Percentiles rank a stretch among this genome's conserved stretches.
phyloP scores from a whole-genome alignment of 2,113 vertebrate genomes.

The Colistium nudipinnis region DNA sequence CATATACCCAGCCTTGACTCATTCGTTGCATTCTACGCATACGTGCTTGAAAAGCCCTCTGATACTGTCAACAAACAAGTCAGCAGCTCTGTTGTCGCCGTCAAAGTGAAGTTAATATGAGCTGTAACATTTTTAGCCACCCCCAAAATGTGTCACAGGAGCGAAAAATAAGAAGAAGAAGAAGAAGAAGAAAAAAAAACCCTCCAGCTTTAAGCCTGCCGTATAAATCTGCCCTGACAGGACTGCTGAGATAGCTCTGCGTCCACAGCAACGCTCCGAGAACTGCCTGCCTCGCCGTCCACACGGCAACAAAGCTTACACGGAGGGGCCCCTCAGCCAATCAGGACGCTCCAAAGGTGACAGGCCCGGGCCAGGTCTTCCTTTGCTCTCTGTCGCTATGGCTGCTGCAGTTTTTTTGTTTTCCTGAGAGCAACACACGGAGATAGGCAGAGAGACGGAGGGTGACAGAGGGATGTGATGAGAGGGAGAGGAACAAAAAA shows the following conservation, averaged over 20 bases:
- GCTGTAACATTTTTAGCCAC: constrained; percentile 24
- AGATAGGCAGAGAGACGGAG: constrained; percentile 30
- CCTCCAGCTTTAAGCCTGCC: constrained; percentile 49
- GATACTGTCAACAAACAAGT: constrained; percentile 11
- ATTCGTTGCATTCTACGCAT: neutral
- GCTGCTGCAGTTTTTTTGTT: constrained; percentile 66
- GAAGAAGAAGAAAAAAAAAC: too few relatives aligned
- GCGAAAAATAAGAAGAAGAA: constrained; percentile 9
- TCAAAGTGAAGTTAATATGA: constrained; percentile 9
- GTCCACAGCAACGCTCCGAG: constrained; percentile 72
- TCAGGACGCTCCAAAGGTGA: constrained; percentile 73
- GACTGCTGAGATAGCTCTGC: constrained; percentile 76
- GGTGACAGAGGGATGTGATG: constrained; percentile 1
- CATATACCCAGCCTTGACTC: neutral
- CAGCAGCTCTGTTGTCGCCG: constrained; percentile 3
- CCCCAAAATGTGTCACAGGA: constrained; percentile 50
- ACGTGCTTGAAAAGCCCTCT: neutral
- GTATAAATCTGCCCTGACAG: constrained; percentile 74
- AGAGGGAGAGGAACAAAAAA: constrained; percentile 19
- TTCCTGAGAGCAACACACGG: constrained; percentile 54
- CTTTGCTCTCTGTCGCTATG: constrained; percentile 79
- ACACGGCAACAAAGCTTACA: constrained; percentile 77
- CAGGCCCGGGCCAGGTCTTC: constrained; percentile 76
- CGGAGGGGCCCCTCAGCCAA: constrained; percentile 68
- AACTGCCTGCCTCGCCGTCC: constrained; percentile 71